Percentiles rank a stretch among this genome's conserved stretches.
Conservation (phyloP, 2,888 invertebrate species). For the Thymelicus lineola region DNA sequence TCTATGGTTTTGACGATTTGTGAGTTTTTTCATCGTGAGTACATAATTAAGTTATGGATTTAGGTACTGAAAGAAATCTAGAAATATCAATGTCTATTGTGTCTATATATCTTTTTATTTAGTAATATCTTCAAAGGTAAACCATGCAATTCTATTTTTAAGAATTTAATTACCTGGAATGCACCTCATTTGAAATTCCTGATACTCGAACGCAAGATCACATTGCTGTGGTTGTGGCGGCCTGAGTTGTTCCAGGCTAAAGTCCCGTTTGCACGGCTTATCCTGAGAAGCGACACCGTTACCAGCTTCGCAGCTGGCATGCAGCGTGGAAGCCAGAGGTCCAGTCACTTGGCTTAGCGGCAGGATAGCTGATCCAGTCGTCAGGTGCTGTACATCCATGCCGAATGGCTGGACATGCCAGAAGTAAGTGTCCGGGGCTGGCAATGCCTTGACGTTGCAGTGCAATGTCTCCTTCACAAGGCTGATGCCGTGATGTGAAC, state of each 20-base stretch:
- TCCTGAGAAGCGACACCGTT: conserved; percentile 75
- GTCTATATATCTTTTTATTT: too few relatives aligned
- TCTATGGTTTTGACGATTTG: too few relatives aligned
- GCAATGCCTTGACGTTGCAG: conserved; percentile 70
- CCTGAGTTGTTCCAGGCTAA: conserved; percentile 70
- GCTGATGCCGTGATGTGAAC: conserved; percentile 65
- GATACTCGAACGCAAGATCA: conserved; percentile 73
- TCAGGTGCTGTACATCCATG: conserved; percentile 70
- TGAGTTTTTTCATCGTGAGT: too few relatives aligned
- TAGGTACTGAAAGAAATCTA: too few relatives aligned
- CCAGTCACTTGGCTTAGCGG: conserved; percentile 73
- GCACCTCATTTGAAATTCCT: conserved; percentile 78
- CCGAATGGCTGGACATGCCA: conserved; percentile 74
- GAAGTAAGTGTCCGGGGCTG: conserved; percentile 71
- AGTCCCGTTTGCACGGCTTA: conserved; percentile 63
- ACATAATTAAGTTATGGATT: too few relatives aligned
- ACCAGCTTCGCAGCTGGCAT: conserved; percentile 71
- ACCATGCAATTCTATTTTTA: too few relatives aligned
- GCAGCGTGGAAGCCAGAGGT: conserved; percentile 62
- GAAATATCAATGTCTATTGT: too few relatives aligned
- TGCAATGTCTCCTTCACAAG: conserved; percentile 68
- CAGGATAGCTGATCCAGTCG: conserved; percentile 70
- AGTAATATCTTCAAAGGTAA: too few relatives aligned
- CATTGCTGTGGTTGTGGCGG: conserved; percentile 74
- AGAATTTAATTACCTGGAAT: conserved; percentile 63